Base-by-base conservation (phyloP, 2,888 invertebrate genomes). In the Trissolcus japonicus region DNA sequence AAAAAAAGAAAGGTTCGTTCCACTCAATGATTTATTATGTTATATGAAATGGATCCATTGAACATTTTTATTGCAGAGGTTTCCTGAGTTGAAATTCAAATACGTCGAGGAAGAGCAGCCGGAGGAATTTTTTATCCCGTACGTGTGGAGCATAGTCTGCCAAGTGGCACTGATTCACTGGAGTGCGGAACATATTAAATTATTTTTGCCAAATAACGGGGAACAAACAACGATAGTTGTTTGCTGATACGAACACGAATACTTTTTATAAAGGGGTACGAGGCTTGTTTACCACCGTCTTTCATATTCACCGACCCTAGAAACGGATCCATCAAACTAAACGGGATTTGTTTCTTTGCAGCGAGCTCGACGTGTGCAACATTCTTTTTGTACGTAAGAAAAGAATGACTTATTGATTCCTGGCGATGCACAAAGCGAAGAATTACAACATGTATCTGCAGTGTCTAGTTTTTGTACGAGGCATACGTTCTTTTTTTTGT, bases 31-130 rank as follows among this genome's bases (percentile, higher is more conserved):
- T 35, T 35, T 35, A 35, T 46, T 11, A 46, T n/a, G 1, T 46
- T 46, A 16, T 1, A 43, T 4, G n/a, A 11, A 14, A n/a, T 16
- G 6, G 1, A 46, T 19, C 14, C 2, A 3, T 17, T 21, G 19
- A 21, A 9, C 21, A 13, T 51, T 13, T 54, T 54, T 29, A 75
- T 89, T 91, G 1, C 91, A 98, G 96, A 99, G 98, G 94, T 98
- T 99, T 89, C 99, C 99, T 0, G 99, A 99, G 85, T 90, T 99
- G 55, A 99, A 98, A 90, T 99, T 99, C 91, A 97, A 98, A 81
- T 99, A 99, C 87, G 99, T 99, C 0, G 99, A 99, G 90, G 99
- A 99, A 89, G 99, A 99, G 80, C 94, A 96, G 71, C 99, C 99
- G 0, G 99, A 99, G 89, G 98, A 99, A 86, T 99, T 99, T 91